These are phyloP conservation scores for Erannis defoliaria DNA, from an alignment of 2,888 invertebrate species.

Conservation along the genomic window DNA sequence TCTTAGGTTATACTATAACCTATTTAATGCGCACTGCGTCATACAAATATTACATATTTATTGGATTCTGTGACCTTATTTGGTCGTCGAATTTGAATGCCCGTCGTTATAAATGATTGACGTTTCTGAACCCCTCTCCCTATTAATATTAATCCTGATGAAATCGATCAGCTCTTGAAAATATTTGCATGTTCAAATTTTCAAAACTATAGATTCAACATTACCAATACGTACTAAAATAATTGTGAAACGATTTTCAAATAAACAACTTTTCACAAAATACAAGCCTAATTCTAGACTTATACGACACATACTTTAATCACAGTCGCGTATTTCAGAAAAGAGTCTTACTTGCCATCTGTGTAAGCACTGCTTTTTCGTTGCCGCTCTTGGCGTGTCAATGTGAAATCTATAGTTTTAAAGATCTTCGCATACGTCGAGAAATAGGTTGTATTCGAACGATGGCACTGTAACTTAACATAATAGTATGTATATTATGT, in stretches of 20 bases:
- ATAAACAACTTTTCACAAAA: too few relatives aligned
- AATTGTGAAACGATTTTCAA: too few relatives aligned
- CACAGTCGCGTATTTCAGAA: too few relatives aligned
- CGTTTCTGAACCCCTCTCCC: constrained; percentile 1
- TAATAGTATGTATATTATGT: background rate
- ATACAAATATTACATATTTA: constrained; percentile 2
- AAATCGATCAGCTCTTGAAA: background rate
- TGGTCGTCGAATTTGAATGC: constrained; percentile 6
- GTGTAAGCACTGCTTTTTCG: too few relatives aligned
- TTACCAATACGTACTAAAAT: too few relatives aligned
- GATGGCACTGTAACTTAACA: background rate
- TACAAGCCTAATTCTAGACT: too few relatives aligned
- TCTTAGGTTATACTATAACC: background rate
- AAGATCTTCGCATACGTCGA: background rate
- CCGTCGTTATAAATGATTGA: constrained; percentile 26
- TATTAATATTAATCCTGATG: constrained; percentile 18
- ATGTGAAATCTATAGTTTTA: too few relatives aligned
- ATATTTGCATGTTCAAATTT: too few relatives aligned
- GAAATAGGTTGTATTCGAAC: constrained; percentile 1
- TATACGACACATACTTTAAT: too few relatives aligned
- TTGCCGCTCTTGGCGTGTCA: too few relatives aligned
- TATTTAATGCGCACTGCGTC: background rate
- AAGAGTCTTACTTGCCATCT: too few relatives aligned
- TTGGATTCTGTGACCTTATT: constrained; percentile 9
- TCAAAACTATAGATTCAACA: too few relatives aligned